phyloP scores from a whole-genome alignment of 2,113 vertebrate species.

The Corynorhinus townsendii region DNA sequence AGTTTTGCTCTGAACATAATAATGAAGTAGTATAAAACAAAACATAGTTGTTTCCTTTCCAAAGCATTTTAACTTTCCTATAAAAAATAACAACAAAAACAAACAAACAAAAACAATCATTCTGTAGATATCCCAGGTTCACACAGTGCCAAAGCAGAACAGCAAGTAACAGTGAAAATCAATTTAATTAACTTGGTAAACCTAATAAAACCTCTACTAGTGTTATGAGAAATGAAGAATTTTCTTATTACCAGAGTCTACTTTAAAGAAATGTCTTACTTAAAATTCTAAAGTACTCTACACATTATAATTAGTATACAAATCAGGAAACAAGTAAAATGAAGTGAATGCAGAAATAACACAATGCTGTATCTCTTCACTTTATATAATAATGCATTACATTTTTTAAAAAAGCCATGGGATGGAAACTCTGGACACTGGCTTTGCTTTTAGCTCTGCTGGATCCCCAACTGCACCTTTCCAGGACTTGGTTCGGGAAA shows the following conservation, averaged over 20 bases:
- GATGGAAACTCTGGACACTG: too few relatives aligned
- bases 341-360: slow-evolving; percentile 4
- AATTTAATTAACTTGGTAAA: neutral
- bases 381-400: neutral
- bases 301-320: neutral
- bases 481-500: too few relatives aligned
- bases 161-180: neutral
- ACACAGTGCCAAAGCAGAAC: neutral
- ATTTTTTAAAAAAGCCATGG: neutral
- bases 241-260: neutral
- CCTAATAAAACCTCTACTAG: neutral
- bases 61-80: neutral
- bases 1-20: slow-evolving; percentile 30
- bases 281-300: neutral
- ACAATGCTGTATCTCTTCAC: neutral
- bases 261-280: slow-evolving; percentile 8
- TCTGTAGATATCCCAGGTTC: neutral
- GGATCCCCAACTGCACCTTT: too few relatives aligned
- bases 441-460: too few relatives aligned
- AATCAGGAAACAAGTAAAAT: neutral
- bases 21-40: slow-evolving; percentile 44
- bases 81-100: neutral
- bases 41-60: slow-evolving; percentile 14
- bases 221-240: neutral
- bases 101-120: neutral